Conservation (phyloP, 2,113 vertebrate genomes). For the Callionymus lyra region DNA sequence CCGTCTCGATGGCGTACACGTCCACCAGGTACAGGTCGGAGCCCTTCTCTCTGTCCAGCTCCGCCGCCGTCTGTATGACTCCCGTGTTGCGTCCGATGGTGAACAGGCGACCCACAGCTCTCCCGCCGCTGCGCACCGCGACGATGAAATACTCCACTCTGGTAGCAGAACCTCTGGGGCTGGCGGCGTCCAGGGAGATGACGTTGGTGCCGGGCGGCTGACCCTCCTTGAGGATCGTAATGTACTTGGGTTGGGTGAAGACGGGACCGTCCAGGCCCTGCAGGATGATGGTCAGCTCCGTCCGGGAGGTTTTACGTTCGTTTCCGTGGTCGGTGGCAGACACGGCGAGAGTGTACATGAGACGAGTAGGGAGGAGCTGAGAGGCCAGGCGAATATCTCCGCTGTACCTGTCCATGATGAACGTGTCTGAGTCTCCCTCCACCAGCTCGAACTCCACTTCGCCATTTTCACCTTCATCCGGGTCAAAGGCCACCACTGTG, state of each 20-base stretch:
- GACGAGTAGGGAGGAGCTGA: conserved; percentile 77
- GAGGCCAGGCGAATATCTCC: conserved; percentile 86
- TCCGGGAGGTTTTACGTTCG: conserved; percentile 79
- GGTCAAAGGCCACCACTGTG: conserved; percentile 85
- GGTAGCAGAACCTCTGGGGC: conserved; percentile 71
- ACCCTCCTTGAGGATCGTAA: conserved; percentile 89
- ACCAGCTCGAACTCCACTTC: conserved; percentile 93
- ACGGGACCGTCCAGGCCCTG: conserved; percentile 84
- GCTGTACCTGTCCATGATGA: conserved; percentile 90
- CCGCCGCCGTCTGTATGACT: conserved; percentile 85
- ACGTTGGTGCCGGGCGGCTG: conserved; percentile 90
- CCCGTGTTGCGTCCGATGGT: conserved; percentile 83
- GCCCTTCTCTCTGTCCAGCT: conserved; percentile 90
- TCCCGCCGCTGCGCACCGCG: conserved; percentile 78
- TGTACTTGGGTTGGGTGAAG: conserved; percentile 92
- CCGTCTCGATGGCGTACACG: conserved; percentile 89
- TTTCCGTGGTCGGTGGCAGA: conserved; percentile 87
- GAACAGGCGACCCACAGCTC: conserved; percentile 83
- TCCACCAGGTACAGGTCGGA: conserved; percentile 88
- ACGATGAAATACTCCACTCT: conserved; percentile 94
- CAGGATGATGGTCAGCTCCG: conserved; percentile 85
- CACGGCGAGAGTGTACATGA: conserved; percentile 83
- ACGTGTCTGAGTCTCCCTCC: conserved; percentile 83
- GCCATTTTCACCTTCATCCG: conserved; percentile 87
- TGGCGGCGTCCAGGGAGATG: conserved; percentile 84